A percentile compares a stretch with the other conserved stretches of the same genome.
These are phyloP conservation scores for Cyanoramphus novaezelandiae DNA, from an alignment of 2,113 vertebrate genomes.

Conservation along the genomic window DNA sequence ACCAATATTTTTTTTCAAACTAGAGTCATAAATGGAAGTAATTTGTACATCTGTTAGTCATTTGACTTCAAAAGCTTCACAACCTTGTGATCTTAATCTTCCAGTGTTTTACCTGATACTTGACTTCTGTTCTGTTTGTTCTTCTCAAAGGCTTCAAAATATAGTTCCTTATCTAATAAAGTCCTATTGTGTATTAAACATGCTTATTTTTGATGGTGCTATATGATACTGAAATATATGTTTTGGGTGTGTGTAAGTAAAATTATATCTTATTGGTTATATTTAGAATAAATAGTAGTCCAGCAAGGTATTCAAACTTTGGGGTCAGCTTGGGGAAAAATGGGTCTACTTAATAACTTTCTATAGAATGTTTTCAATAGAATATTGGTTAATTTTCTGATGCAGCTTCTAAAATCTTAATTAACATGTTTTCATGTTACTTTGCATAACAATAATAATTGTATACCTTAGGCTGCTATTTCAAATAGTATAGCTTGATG, in stretches of 20 bases:
- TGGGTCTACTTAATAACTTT: neutral
- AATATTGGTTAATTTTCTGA: neutral
- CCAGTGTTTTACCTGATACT: neutral
- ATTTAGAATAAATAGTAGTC: neutral
- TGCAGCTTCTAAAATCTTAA: neutral
- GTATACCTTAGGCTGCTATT: neutral
- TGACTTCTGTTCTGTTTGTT: neutral
- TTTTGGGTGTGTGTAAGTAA: neutral
- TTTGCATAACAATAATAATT: neutral
- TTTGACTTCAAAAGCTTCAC: neutral
- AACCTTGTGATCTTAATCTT: neutral
- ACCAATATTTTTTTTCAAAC: neutral
- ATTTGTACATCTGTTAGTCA: neutral
- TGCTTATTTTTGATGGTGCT: neutral
- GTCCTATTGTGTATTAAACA: neutral
- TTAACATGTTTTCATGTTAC: neutral
- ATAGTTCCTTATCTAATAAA: neutral
- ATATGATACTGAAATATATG: neutral
- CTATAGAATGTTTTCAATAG: neutral
- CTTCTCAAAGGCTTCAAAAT: neutral
- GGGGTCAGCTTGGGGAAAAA: neutral
- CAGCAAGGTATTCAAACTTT: neutral
- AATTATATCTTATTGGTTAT: neutral
- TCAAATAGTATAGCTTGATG: neutral
- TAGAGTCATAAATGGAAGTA: neutral